These are phyloP conservation scores for Nasua narica DNA, from an alignment of 2,797 vertebrate species.

Conservation along the genomic window DNA sequence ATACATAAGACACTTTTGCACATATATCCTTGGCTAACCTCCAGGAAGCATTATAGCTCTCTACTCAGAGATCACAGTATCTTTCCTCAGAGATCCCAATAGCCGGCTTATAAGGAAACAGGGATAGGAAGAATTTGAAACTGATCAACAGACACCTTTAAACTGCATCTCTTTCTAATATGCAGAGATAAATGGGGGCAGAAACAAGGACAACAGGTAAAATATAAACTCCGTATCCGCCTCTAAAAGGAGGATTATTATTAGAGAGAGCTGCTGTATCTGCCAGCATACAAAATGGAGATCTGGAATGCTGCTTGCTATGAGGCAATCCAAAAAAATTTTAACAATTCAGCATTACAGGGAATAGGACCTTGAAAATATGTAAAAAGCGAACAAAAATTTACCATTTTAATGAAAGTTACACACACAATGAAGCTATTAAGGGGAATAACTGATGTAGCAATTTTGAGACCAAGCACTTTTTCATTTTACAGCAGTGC, in stretches of 20 bases:
- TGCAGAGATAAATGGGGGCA: background rate
- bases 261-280: background rate
- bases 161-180: background rate
- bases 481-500: constrained; percentile 20
- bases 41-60: background rate
- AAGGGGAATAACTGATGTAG: background rate
- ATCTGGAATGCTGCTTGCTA: constrained; percentile 11
- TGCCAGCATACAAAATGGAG: constrained; percentile 33
- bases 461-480: background rate
- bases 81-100: background rate
- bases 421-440: background rate
- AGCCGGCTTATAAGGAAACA: constrained; percentile 33
- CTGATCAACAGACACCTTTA: constrained; percentile 19
- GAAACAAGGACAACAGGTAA: background rate
- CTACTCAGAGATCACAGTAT: background rate
- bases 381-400: background rate
- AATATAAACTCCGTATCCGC: background rate
- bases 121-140: constrained; percentile 23
- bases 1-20: background rate
- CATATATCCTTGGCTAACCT: background rate
- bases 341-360: constrained; percentile 13
- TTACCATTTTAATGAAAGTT: background rate
- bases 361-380: constrained; percentile 11
- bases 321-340: constrained; percentile 9
- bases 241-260: background rate